Base-by-base conservation (phyloP, 2,888 invertebrate species). In the Andrena marginata region DNA sequence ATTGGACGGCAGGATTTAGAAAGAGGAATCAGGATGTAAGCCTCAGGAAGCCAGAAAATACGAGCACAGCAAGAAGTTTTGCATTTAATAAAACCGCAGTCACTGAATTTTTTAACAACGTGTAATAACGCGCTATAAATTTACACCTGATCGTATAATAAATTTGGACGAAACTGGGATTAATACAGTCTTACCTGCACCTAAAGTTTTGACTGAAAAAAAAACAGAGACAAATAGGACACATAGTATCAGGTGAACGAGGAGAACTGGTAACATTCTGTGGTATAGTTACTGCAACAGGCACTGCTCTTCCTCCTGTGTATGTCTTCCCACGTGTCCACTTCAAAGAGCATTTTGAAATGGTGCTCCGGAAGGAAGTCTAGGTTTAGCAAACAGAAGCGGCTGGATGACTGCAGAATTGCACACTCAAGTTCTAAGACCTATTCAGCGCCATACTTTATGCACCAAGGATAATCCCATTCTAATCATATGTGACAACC, bases 161-260 rank as follows among this genome's bases (percentile, higher is more conserved):
- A 94, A 94, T 84, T 77, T 93, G 35, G 94, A 94, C 86, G 94
- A 95, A 87, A 92, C 93, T 31, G 93, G 91, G 0, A 78, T 94
- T 5, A 91, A 93, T 29, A 94, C 94, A 3, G 94, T 94, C 1
- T 94, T 94, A 69, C 92, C 89, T 76, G 90, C 92, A n/a, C 79
- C 88, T 31, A 92, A 92, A 85, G 89, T 94, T 71, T 76, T 93
- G 79, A 92, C 93, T 49, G 69, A n/a, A 83, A 49, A 94, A 89
- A 78, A 93, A 94, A 5, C 80, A 89, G 48, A 94, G 94, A 71
- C 94, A 94, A 88, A 92, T 94, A 60, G 93, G 92, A 6, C 80
- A 90, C 69, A 74, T 94, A 16, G 93, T 92, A 31, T 93, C 93
- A 69, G 94, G 92, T 35, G 93, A 94, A 89, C 89, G 93, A 67